Evolutionary conservation across 1,140 invertebrate genomes (phyloP), one percentile per base, ranked within the genome.

Genomic region (Colletes latitarsis): DNA sequence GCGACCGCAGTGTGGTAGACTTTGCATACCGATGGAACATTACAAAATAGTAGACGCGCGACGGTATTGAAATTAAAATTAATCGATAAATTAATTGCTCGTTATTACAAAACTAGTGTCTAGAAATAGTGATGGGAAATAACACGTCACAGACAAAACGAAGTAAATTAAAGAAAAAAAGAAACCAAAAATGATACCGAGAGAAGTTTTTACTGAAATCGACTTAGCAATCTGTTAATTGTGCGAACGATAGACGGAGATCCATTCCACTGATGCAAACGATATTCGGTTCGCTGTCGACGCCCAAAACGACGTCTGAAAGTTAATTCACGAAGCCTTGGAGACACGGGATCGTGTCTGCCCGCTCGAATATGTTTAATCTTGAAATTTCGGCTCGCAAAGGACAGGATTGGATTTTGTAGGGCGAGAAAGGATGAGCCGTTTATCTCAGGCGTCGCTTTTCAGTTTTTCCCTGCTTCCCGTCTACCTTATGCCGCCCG

Each of bases 391-490:
- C 87, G 86, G 85, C 88, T 87, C 84, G 85, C 77, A 83, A 83
- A 84, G 88, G 82, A 80, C 82, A 82, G 82, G 88, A 90, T 91
- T 88, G 89, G 88, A 92, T 91, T 89, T 89, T 83, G 69, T 77
- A 87, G 78, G 85, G 89, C 88, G 88, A 88, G 79, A 88, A 77
- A 88, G 89, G 91, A 92, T 93, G 91, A 93, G 92, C 91, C 91
- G 92, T 93, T 93, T 93, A 93, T 92, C 91, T 92, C 89, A 82
- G 89, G 91, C 90, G 89, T 93, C 92, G 91, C 91, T 92, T 93
- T 92, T 92, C 91, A 91, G 90, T 92, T 92, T 92, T 92, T 90
- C 85, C 81, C 83, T 82, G 77, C 79, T 82, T 72, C 70, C 19
- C 55, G 58, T 78, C 76, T 79, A 72, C 55, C 76, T 82, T 87